Evolutionary conservation across 2,888 invertebrate genomes (phyloP), one percentile per base, ranked within the genome.

Genomic region (Eupithecia inturbata): DNA sequence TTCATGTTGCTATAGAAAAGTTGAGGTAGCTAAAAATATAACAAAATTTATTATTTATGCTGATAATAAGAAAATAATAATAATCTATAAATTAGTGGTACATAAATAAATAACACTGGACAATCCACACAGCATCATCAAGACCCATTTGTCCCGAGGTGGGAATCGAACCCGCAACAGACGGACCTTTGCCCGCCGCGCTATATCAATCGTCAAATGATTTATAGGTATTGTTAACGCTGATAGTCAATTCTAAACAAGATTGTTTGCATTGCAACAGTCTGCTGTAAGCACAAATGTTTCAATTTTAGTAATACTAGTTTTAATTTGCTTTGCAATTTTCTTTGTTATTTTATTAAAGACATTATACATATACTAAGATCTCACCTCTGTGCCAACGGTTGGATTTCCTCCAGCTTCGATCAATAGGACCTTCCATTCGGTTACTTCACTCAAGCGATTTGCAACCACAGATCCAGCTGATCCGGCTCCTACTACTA

Each of bases 371-470:
- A n/a, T 41, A 68, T n/a, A 45, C 7, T 57, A 66, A 49, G 45
- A 10, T 77, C 66, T 77, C 80, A 91, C 91, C 88, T 91, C 91
- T 3, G 96, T 95, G 26, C 94, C 90, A 79, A 96, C 92, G 0
- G 95, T 95, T 77, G 96, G 96, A 77, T 95, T 95, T 9, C 95
- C 96, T 1, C 96, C 96, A 9, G 96, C 96, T 84, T 96, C 96
- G 10, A 96, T 84, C 3, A 96, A 87, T 10, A 96, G 85, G 0
- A 96, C 95, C 76, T 90, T 95, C 95, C 96, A 96, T 31, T 93
- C 86, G 0, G 95, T 90, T 70, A 95, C 90, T 82, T 96, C 96
- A 63, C 95, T 95, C 0, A 96, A 87, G 45, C 96, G 90, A 81
- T 95, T 96, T 0, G 95, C 96, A 0, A 96, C 82, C 5, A 96